phyloP scores from a whole-genome alignment of 2,888 invertebrate species.

The Trichopria drosophilae region DNA sequence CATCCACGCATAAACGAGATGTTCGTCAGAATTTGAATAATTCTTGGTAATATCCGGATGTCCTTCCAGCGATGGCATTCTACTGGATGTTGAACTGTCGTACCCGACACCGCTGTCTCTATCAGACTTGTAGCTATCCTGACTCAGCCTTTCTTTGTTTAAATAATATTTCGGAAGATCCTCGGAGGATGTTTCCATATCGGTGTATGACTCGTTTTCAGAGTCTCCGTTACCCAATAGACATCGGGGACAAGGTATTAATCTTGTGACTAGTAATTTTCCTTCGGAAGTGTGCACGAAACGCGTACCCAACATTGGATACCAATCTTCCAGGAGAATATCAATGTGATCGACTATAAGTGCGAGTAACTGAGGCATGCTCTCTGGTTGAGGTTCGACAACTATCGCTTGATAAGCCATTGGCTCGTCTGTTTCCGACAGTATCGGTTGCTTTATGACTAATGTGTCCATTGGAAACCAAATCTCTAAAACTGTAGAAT shows the following conservation, averaged over 20 bases:
- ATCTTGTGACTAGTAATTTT: slow-evolving; percentile 86
- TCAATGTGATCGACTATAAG: slow-evolving; percentile 94
- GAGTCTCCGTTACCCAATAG: slow-evolving; percentile 57
- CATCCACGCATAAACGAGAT: slow-evolving; percentile 76
- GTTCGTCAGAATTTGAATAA: slow-evolving; percentile 50
- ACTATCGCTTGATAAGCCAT: slow-evolving; percentile 69
- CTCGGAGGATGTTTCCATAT: slow-evolving; percentile 44
- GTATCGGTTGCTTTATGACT: slow-evolving; percentile 62
- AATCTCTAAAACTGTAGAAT: slow-evolving; percentile 84
- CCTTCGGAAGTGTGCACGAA: slow-evolving; percentile 98
- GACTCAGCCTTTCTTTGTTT: slow-evolving; percentile 55
- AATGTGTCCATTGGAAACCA: slow-evolving; percentile 74
- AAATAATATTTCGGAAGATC: slow-evolving; percentile 50
- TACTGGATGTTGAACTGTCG: slow-evolving; percentile 73
- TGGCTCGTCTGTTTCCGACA: slow-evolving; percentile 57
- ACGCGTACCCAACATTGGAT: slow-evolving; percentile 91
- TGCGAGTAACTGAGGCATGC: slow-evolving; percentile 80
- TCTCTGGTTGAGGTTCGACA: slow-evolving; percentile 78
- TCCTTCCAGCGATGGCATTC: slow-evolving; percentile 82
- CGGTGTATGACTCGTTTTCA: slow-evolving; percentile 36
- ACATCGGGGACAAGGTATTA: slow-evolving; percentile 92
- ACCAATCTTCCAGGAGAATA: slow-evolving; percentile 96
- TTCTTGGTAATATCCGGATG: slow-evolving; percentile 61
- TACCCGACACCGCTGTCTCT: slow-evolving; percentile 87
- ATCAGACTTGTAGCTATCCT: slow-evolving; percentile 79